A percentile compares a stretch with the other conserved stretches of the same genome.
Conservation (phyloP, 23 tunicate genomes). For the Styela clava region DNA sequence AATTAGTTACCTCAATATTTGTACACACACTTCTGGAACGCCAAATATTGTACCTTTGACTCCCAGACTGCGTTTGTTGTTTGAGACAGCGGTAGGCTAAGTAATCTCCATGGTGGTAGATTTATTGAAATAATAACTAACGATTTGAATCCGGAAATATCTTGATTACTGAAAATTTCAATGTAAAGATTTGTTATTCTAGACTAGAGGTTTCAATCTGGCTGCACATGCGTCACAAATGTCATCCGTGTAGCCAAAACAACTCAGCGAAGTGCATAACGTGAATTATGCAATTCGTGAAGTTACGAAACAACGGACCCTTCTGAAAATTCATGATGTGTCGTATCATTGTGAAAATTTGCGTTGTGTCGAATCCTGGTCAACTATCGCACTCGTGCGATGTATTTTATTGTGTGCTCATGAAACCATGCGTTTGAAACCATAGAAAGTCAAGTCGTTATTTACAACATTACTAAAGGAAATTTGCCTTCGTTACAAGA, state of each 20-base stretch:
- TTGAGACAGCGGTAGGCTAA: background rate
- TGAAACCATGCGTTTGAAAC: background rate
- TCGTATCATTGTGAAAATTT: too few relatives aligned
- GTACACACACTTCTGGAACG: too few relatives aligned
- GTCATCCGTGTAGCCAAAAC: background rate
- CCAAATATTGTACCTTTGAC: background rate
- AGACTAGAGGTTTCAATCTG: background rate
- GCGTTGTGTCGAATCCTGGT: too few relatives aligned
- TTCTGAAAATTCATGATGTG: background rate
- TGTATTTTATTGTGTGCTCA: conserved; percentile 1
- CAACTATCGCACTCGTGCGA: background rate
- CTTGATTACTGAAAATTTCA: background rate
- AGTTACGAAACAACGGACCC: too few relatives aligned
- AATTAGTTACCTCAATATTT: too few relatives aligned
- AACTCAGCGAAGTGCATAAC: background rate
- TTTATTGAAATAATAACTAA: background rate
- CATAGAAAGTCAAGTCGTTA: background rate
- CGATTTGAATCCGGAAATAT: conserved; percentile 4
- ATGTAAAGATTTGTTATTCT: conserved; percentile 1
- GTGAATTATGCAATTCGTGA: background rate
- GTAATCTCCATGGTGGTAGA: background rate
- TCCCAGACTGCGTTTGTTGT: background rate
- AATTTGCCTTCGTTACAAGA: background rate
- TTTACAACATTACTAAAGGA: background rate
- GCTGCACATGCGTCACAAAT: conserved; percentile 1